A percentile compares a stretch with the other conserved stretches of the same genome.
These are phyloP conservation scores for Caenorhabditis sinica DNA, from an alignment of 2,888 invertebrate genomes.

Conservation along the genomic window DNA sequence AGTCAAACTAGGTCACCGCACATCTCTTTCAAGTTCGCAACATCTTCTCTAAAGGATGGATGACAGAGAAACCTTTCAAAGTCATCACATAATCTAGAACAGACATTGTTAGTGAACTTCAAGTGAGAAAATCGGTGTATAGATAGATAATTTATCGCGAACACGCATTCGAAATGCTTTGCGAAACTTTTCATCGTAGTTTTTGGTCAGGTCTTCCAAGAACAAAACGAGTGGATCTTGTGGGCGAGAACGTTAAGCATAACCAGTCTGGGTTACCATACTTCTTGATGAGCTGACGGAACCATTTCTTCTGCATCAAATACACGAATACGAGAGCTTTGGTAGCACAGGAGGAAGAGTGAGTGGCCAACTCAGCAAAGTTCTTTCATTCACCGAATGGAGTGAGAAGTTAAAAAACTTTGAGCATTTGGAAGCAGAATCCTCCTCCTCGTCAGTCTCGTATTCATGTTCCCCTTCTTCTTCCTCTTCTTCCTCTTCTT, in stretches of 20 bases:
- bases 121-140: too few species aligned
- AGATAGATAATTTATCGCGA: conserved; percentile 33
- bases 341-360: conserved; percentile 75
- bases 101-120: too few species aligned
- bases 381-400: conserved; percentile 78
- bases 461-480: conserved; percentile 32
- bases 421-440: conserved; percentile 81
- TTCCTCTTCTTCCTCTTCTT: conserved; percentile 1
- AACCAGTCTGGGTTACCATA: conserved; percentile 64
- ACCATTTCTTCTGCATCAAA: conserved; percentile 79
- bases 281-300: conserved; percentile 76
- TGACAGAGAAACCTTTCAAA: too few species aligned
- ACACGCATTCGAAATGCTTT: conserved; percentile 80
- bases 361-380: conserved; percentile 78
- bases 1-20: too few species aligned
- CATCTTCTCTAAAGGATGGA: too few species aligned
- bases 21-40: too few species aligned
- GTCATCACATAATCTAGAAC: too few species aligned
- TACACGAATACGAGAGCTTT: conserved; percentile 82
- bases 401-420: conserved; percentile 79
- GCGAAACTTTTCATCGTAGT: conserved; percentile 81
- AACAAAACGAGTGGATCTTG: conserved; percentile 76
- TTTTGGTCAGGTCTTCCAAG: conserved; percentile 74
- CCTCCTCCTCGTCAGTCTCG: conserved; percentile 21
- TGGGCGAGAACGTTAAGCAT: conserved; percentile 76